phyloP scores from a whole-genome alignment of 2,113 vertebrate species.

The Acrocephalus arundinaceus region DNA sequence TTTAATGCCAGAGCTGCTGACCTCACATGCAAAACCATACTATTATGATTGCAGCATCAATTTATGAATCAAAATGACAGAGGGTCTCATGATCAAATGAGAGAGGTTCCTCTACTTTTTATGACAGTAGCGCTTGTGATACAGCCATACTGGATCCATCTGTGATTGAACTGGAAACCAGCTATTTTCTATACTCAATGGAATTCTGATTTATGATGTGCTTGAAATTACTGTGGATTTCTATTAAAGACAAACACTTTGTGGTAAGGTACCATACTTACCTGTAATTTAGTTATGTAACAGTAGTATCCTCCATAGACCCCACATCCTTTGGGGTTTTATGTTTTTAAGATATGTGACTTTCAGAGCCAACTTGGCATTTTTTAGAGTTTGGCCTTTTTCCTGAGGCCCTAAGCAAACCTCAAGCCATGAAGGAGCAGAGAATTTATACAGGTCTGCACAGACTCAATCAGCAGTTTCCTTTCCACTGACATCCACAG shows the following conservation, averaged over 20 bases:
- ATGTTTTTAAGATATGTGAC: constrained; percentile 47
- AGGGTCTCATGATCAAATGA: constrained; percentile 4
- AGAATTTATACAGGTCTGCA: constrained; percentile 61
- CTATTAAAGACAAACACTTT: constrained; percentile 63
- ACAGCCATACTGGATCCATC: constrained; percentile 29
- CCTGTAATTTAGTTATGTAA: constrained; percentile 68
- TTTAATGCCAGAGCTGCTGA: neutral
- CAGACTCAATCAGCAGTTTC: constrained; percentile 66
- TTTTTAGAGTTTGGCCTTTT: constrained; percentile 59
- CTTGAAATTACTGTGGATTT: constrained; percentile 63
- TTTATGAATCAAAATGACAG: constrained; percentile 27
- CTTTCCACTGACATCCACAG: constrained; percentile 56
- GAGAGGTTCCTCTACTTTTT: neutral
- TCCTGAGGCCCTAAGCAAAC: constrained; percentile 50
- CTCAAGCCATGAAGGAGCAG: constrained; percentile 52
- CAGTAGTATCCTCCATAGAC: constrained; percentile 59
- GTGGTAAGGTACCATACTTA: constrained; percentile 58
- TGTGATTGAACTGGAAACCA: constrained; percentile 45
- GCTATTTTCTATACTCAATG: constrained; percentile 47
- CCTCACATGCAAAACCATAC: neutral
- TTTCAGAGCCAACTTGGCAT: constrained; percentile 56
- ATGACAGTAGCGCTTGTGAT: neutral
- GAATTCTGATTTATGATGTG: constrained; percentile 65
- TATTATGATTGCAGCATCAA: neutral
- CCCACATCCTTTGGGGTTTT: constrained; percentile 59